phyloP scores from a whole-genome alignment of 1,140 invertebrate genomes.

The Drosophila pruinosa region DNA sequence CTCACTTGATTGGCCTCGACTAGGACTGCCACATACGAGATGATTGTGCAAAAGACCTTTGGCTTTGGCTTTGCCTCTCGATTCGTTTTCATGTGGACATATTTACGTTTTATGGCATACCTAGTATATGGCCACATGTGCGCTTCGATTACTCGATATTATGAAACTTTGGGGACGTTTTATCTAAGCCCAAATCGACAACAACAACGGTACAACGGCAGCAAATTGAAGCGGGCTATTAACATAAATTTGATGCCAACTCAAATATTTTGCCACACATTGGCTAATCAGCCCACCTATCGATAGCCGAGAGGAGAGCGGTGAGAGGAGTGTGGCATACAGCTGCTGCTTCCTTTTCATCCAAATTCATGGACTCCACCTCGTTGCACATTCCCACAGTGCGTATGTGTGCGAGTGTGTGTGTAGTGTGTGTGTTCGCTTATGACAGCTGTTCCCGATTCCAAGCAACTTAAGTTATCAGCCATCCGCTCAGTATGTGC shows the following conservation, averaged over 20 bases:
- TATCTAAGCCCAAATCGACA: slow-evolving; percentile 28
- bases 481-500: slow-evolving; percentile 9
- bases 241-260: slow-evolving; percentile 62
- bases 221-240: slow-evolving; percentile 44
- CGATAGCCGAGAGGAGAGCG: neutral
- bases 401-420: no score
- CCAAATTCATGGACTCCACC: neutral
- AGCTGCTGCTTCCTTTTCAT: neutral
- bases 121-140: slow-evolving; percentile 23
- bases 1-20: slow-evolving; percentile 27
- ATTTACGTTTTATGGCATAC: slow-evolving; percentile 5
- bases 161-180: slow-evolving; percentile 16
- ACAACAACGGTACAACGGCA: neutral
- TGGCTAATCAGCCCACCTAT: slow-evolving; percentile 60
- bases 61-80: neutral
- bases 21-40: neutral
- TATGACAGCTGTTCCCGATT: slow-evolving; percentile 66
- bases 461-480: slow-evolving; percentile 68
- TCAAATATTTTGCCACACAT: slow-evolving; percentile 56
- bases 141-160: slow-evolving; percentile 23
- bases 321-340: neutral
- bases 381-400: slow-evolving; percentile 17
- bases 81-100: neutral
- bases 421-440: neutral
- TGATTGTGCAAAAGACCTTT: neutral